Evolutionary conservation across 1,140 invertebrate species (phyloP), one percentile per base, ranked within the genome.

Genomic region (Diplogasteroides magnus): DNA sequence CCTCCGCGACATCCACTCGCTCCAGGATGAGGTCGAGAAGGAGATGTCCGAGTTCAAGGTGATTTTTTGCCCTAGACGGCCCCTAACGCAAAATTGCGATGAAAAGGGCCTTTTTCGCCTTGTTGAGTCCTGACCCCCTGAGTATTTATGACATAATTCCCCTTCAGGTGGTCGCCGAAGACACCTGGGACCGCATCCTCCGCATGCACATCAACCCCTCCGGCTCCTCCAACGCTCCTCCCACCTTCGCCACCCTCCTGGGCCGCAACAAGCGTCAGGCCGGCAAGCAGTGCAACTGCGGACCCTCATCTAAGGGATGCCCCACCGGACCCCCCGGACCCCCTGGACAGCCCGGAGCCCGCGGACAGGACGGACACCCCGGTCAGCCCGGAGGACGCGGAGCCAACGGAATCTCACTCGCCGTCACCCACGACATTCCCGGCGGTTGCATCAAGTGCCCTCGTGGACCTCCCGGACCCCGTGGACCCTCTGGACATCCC

Each of bases 361-460:
- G 58, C 25, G 66, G 66, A 61, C 13, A n/a, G 13, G 26, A n/a
- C 31, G 66, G 66, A 61, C 26, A 68, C 3, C 57, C 59, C 25
- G 59, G 59, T 13, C 11, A 11, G 13, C 59, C 57, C 19, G 70
- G 70, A 56, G 61, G 63, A 15, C 27, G 27, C 31, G 70, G 70
- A 72, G 70, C 70, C 29, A 48, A 64, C 23, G 70, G 70, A 67
- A 61, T 72, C 28, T 57, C 70, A 32, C 70, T 72, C 14, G 27
- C 67, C 23, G 70, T 58, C 59, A 64, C 66, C 32, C 70, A 72
- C 27, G 70, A 67, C 60, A 56, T 60, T 56, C 70, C 70, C 37
- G 70, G 70, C 25, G 70, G 70, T 29, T 72, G 70, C 63, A 63
- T 72, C 70, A 58, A 67, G 31, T 72, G 70, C 37, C 70, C 70